These are phyloP conservation scores for Girardinus metallicus DNA, from an alignment of 2,797 vertebrate genomes.

Conservation along the genomic window DNA sequence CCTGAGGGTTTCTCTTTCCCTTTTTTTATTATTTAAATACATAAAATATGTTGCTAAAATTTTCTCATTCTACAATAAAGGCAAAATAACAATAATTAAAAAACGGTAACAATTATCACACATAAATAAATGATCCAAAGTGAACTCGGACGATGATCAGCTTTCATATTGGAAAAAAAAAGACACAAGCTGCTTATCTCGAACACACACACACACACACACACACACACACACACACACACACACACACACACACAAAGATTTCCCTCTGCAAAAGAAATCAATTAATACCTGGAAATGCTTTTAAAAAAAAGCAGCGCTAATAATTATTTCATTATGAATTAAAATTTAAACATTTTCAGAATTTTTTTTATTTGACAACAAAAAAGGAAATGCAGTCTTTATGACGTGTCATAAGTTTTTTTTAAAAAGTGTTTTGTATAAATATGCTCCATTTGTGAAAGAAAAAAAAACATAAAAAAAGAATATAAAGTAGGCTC, in stretches of 20 bases:
- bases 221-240: background rate
- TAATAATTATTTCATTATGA: background rate
- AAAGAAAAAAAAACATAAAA: background rate
- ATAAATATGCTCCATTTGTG: background rate
- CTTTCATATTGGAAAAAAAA: background rate
- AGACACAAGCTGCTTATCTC: background rate
- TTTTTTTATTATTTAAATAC: background rate
- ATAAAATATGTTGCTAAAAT: background rate
- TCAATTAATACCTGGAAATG: background rate
- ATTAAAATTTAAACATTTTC: background rate
- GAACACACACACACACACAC: background rate
- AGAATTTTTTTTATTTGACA: background rate
- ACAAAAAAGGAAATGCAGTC: background rate
- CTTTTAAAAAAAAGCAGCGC: background rate
- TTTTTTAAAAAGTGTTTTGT: too few relatives aligned
- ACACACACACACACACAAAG: background rate
- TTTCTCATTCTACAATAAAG: too few relatives aligned
- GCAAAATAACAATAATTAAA: too few relatives aligned
- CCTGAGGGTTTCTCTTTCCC: background rate
- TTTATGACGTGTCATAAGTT: background rate
- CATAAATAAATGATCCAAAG: background rate
- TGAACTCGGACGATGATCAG: background rate
- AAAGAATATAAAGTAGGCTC: background rate
- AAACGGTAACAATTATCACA: background rate
- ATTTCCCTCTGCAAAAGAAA: background rate